Percentiles rank a stretch among this genome's conserved stretches.
Evolutionary conservation across 1,140 invertebrate genomes (phyloP).

Genomic region (Delia radicum): DNA sequence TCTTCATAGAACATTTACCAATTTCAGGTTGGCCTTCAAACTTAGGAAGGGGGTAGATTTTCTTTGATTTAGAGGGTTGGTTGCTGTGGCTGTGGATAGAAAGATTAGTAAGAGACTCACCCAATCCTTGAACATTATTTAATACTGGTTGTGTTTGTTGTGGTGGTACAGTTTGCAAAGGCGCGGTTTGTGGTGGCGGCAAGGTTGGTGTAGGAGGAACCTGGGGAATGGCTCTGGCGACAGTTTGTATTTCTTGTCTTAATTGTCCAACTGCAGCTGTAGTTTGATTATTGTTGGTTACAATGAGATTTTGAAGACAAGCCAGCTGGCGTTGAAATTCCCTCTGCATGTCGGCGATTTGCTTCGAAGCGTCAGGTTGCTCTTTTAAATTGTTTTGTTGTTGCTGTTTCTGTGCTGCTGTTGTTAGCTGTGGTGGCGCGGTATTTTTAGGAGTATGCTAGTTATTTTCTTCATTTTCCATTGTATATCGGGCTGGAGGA

Average conservation of each 20-base stretch:
- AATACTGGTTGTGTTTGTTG: not conserved
- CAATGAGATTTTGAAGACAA: not conserved
- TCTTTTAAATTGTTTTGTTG: not conserved
- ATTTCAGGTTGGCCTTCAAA: not conserved
- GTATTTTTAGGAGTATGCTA: not conserved
- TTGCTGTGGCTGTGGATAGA: not conserved
- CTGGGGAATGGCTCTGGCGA: not conserved
- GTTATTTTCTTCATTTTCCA: not conserved
- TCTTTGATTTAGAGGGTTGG: not conserved
- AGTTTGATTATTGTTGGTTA: not conserved
- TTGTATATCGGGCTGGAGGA: no score
- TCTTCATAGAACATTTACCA: not conserved
- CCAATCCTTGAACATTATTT: not conserved
- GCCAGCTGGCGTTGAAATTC: not conserved
- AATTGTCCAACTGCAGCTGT: slow-evolving; percentile 14
- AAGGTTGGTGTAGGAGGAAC: no score
- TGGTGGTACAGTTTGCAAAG: no score
- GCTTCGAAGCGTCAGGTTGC: slow-evolving; percentile 9
- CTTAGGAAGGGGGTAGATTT: not conserved
- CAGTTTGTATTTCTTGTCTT: slow-evolving; percentile 25
- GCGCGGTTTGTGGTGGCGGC: no score
- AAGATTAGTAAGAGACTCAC: not conserved
- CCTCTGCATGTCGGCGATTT: not conserved
- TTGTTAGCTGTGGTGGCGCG: not conserved
- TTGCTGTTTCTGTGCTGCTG: not conserved